phyloP scores from a whole-genome alignment of 2,797 vertebrate genomes.

The Sarcophilus harrisii region DNA sequence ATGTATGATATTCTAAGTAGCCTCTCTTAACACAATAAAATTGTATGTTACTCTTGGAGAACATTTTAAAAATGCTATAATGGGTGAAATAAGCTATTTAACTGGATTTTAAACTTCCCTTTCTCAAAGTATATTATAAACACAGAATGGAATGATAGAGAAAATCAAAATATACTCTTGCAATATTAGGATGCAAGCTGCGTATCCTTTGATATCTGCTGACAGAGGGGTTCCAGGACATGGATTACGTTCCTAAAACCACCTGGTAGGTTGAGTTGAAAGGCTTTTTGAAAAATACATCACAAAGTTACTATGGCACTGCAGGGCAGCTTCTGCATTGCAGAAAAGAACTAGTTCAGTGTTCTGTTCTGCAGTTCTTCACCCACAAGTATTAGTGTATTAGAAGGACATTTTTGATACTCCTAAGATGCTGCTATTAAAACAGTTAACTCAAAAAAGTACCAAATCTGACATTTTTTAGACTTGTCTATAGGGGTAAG shows the following conservation, averaged over 20 bases:
- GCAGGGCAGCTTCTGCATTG: constrained; percentile 61
- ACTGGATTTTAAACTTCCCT: constrained; percentile 15
- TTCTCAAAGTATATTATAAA: not conserved
- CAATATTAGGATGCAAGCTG: constrained; percentile 62
- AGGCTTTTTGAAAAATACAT: constrained; percentile 82
- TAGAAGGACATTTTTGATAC: constrained; percentile 70
- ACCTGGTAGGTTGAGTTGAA: constrained; percentile 75
- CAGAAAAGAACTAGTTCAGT: constrained; percentile 70
- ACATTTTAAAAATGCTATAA: constrained; percentile 6
- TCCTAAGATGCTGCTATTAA: constrained; percentile 22
- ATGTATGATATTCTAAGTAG: constrained; percentile 33
- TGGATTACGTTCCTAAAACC: constrained; percentile 70
- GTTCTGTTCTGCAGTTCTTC: constrained; percentile 71
- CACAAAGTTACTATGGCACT: constrained; percentile 72
- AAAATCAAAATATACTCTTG: constrained; percentile 43
- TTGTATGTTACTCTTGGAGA: not conserved
- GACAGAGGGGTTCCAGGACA: constrained; percentile 58
- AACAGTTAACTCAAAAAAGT: constrained; percentile 23
- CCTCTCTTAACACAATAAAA: constrained; percentile 31
- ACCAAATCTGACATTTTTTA: not conserved
- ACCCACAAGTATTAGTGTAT: constrained; percentile 63
- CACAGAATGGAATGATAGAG: not conserved
- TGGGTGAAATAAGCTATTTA: not conserved
- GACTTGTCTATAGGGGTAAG: constrained; percentile 31
- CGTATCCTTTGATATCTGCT: constrained; percentile 71